These are phyloP conservation scores for Lonchura striata DNA, from an alignment of 2,113 vertebrate species.

Conservation along the genomic window DNA sequence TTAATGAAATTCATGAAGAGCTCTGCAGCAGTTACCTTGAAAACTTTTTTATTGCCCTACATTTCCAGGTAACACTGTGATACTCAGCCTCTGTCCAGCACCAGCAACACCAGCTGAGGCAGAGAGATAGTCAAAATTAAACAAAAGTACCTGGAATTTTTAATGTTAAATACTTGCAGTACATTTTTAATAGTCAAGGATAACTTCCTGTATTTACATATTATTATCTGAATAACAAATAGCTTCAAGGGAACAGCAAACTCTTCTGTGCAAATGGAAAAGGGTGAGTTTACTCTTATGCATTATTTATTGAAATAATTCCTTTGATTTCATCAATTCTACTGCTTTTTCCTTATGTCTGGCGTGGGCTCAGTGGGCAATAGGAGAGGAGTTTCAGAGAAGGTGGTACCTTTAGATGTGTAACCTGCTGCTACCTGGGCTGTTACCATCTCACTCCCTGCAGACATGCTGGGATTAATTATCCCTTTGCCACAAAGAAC, in stretches of 20 bases:
- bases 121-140: not conserved
- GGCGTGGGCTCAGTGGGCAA: not conserved
- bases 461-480: not conserved
- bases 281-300: not conserved
- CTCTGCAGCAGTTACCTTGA: constrained; percentile 39
- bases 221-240: constrained; percentile 38
- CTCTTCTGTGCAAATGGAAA: not conserved
- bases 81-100: not conserved
- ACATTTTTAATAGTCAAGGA: not conserved
- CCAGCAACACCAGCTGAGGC: not conserved
- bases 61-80: not conserved
- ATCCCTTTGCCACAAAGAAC: not conserved
- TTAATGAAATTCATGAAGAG: constrained; percentile 38
- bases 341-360: not conserved
- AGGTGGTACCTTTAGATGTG: not conserved
- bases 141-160: not conserved
- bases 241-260: constrained; percentile 23
- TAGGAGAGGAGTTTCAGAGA: not conserved
- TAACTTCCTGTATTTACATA: constrained; percentile 16
- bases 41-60: constrained; percentile 44
- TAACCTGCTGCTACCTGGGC: not conserved
- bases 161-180: not conserved
- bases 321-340: not conserved
- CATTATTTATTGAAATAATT: constrained; percentile 21
- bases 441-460: not conserved